Evolutionary conservation across 1,140 invertebrate genomes (phyloP).

Genomic region (Drosophila suzukii): DNA sequence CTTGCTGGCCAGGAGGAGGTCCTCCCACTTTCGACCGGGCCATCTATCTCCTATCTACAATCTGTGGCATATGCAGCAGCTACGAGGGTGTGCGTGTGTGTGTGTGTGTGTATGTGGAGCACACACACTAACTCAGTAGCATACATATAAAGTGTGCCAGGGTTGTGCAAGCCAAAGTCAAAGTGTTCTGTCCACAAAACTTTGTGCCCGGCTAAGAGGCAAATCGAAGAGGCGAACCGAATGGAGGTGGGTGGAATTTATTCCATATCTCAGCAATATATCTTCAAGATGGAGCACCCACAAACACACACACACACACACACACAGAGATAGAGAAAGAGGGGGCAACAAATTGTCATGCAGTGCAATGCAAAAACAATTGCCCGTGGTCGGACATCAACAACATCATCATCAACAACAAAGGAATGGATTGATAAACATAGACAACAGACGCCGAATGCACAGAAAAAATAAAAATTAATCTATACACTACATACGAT

Average conservation of each 20-base stretch:
- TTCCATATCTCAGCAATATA: conserved; percentile 46
- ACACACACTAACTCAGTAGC: conserved; percentile 4
- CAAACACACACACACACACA: conserved; percentile 9
- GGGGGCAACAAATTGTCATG: conserved; percentile 64
- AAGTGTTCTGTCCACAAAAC: conserved; percentile 60
- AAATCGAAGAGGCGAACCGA: conserved; percentile 22
- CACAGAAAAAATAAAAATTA: conserved; percentile 7
- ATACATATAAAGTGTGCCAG: conserved; percentile 34
- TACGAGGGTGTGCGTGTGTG: background rate
- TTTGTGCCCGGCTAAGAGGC: conserved; percentile 35
- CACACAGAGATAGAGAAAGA: conserved; percentile 10
- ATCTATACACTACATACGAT: background rate
- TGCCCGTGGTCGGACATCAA: conserved; percentile 52
- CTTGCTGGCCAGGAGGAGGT: conserved; percentile 11
- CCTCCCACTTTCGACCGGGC: conserved; percentile 3
- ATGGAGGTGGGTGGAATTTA: conserved; percentile 24
- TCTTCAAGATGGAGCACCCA: conserved; percentile 49
- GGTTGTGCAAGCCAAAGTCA: conserved; percentile 40
- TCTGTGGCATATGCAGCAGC: conserved; percentile 60
- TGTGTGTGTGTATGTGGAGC: background rate
- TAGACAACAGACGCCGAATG: conserved; percentile 49
- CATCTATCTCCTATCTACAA: conserved; percentile 59
- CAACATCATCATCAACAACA: conserved; percentile 50
- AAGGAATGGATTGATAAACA: conserved; percentile 72
- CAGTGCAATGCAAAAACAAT: conserved; percentile 59